A percentile compares a stretch with the other conserved stretches of the same genome.
phyloP scores from a whole-genome alignment of 37 sponge, comb jelly and placozoan genomes.

The Corticium candelabrum region DNA sequence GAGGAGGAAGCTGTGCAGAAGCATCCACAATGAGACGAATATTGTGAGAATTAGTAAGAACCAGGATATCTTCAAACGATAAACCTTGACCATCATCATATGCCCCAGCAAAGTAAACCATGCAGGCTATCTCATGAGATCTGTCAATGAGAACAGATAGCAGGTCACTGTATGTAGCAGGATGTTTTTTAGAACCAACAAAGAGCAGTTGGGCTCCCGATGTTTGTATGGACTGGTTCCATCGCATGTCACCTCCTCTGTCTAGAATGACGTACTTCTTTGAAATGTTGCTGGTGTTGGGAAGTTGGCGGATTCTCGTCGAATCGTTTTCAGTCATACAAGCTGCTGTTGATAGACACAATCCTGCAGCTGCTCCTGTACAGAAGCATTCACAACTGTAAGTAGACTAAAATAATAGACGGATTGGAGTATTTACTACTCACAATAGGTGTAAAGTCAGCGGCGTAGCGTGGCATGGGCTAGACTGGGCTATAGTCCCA shows the following conservation, averaged over 20 bases:
- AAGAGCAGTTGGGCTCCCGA: neutral
- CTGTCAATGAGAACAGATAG: neutral
- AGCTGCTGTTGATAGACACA: neutral
- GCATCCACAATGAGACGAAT: neutral
- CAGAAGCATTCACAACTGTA: no score
- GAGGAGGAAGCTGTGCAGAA: slow-evolving; percentile 5
- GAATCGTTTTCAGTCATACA: neutral
- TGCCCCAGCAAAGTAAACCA: neutral
- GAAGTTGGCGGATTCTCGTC: neutral
- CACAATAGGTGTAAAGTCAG: no score
- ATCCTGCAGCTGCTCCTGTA: slow-evolving; percentile 1
- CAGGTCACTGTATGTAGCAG: neutral
- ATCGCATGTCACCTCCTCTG: slow-evolving; percentile 2
- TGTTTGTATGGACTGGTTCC: neutral
- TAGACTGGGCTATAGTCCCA: no score
- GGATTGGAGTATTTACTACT: no score
- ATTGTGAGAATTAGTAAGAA: neutral
- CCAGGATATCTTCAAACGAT: neutral
- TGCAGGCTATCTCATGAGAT: neutral
- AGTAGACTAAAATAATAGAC: no score
- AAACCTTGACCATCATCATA: neutral
- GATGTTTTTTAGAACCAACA: neutral
- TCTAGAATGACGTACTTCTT: neutral
- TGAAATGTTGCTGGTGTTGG: neutral
- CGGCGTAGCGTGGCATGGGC: no score